Evolutionary conservation across 1,140 invertebrate species (phyloP), one percentile per base, ranked within the genome.

Genomic region (Pseudomyrmex sp.): DNA sequence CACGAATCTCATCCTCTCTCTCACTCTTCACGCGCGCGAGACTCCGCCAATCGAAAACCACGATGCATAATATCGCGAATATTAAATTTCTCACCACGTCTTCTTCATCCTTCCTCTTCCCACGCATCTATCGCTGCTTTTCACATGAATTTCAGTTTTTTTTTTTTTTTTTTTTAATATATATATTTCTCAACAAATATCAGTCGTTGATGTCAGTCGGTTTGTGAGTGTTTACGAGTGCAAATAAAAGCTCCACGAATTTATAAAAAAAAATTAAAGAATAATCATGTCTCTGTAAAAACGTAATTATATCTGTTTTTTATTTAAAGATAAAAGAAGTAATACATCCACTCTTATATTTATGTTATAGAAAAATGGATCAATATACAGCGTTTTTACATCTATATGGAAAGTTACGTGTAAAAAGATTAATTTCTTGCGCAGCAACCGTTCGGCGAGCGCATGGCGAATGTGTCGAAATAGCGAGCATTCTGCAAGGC

Each of bases 21-120:
- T 35, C 35, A 35, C 35, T 35, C 35, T 35, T 35, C 35, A 35
- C 35, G 35, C 5, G 35, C 66, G 44, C 66, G 76, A 72, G 76
- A 61, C 20, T 48, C 66, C 62, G 63, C 75, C 76, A 80, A 80
- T 80, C 76, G 58, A 80, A 70, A 72, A 35, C 76, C 50, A n/a
- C 50, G 68, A 70, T 59, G 69, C 76, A 84, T 75, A 76, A 65
- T 85, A 86, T 69, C 68, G 68, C 23, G 75, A 85, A 86, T 76
- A 86, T 87, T 76, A 68, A 87, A 76, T 73, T 62, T 66, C 20
- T 23, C 56, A 23, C 52, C 10, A 15, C 46, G 7, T 18, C 7
- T 35, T 54, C 35, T 48, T 35, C 20, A 4, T 50, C 54, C 12
- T 63, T 48, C 58, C 44, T 20, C n/a, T 75, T n/a, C 18, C 52